These are phyloP conservation scores for Umimayanthus kanabou DNA, from an alignment of 92 coral and sea anemone genomes.

Conservation along the genomic window DNA sequence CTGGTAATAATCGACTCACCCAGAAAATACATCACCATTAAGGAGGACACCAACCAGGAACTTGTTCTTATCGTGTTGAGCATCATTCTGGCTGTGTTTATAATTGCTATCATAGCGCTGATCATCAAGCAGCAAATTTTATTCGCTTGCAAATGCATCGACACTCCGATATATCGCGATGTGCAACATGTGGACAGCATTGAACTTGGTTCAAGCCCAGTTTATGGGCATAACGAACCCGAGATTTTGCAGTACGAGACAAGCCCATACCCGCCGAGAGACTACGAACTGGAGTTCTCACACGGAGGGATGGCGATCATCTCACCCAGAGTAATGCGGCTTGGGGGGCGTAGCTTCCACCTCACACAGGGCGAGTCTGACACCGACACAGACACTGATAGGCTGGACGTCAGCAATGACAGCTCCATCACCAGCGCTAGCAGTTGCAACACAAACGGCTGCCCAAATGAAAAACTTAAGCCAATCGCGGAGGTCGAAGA, in stretches of 20 bases:
- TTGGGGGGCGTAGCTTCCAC: constrained; percentile 37
- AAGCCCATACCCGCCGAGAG: constrained; percentile 70
- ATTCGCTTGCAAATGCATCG: constrained; percentile 76
- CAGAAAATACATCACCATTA: constrained; percentile 76
- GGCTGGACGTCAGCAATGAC: constrained; percentile 76
- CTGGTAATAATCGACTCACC: constrained; percentile 75
- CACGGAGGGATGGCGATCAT: constrained; percentile 31
- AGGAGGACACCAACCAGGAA: constrained; percentile 77
- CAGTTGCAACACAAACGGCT: constrained; percentile 51
- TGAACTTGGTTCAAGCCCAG: constrained; percentile 72
- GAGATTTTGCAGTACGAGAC: constrained; percentile 75
- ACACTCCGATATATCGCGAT: constrained; percentile 64
- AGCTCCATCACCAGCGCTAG: constrained; percentile 65
- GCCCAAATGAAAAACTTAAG: constrained; percentile 36
- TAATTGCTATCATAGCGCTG: constrained; percentile 69
- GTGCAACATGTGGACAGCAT: constrained; percentile 69
- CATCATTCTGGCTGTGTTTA: constrained; percentile 74
- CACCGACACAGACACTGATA: constrained; percentile 71
- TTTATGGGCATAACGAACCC: constrained; percentile 66
- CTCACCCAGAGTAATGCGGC: constrained; percentile 33
- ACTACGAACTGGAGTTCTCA: constrained; percentile 54
- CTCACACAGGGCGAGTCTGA: constrained; percentile 41
- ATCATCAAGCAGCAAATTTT: constrained; percentile 68
- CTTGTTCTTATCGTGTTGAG: constrained; percentile 84
- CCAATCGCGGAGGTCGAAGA: constrained; percentile 55